Conservation (phyloP, 1,140 invertebrate genomes). For the Tetramorium parvispinum region DNA sequence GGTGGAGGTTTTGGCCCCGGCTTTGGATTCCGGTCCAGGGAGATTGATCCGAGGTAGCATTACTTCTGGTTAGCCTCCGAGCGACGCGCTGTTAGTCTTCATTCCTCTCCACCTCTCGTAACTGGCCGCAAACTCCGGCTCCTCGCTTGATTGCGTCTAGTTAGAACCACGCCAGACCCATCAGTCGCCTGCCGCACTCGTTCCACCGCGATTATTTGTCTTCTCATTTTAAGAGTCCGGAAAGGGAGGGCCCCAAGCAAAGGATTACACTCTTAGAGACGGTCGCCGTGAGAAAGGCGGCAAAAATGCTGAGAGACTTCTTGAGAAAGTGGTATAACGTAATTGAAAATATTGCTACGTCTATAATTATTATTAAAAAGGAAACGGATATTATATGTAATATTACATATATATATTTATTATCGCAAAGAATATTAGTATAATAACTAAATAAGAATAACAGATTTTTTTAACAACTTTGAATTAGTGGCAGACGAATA, state of each 20-base stretch:
- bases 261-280: slow-evolving; percentile 39
- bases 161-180: slow-evolving; percentile 83
- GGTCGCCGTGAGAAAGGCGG: background rate
- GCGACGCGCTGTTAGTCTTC: slow-evolving; percentile 84
- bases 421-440: background rate
- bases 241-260: slow-evolving; percentile 41
- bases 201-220: slow-evolving; percentile 83
- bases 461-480: background rate
- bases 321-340: background rate
- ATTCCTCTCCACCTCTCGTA: slow-evolving; percentile 79
- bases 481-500: background rate
- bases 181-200: slow-evolving; percentile 80
- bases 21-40: slow-evolving; percentile 76
- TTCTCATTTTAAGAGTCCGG: slow-evolving; percentile 82
- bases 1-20: slow-evolving; percentile 62
- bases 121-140: slow-evolving; percentile 78
- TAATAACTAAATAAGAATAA: too few species aligned
- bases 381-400: background rate
- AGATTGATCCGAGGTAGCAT: slow-evolving; percentile 85
- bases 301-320: background rate
- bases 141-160: slow-evolving; percentile 84
- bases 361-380: background rate
- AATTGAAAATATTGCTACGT: background rate
- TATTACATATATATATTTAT: background rate
- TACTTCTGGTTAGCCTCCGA: slow-evolving; percentile 85